Base-by-base conservation (phyloP, 1,140 invertebrate species). In the Coptotermes formosanus region DNA sequence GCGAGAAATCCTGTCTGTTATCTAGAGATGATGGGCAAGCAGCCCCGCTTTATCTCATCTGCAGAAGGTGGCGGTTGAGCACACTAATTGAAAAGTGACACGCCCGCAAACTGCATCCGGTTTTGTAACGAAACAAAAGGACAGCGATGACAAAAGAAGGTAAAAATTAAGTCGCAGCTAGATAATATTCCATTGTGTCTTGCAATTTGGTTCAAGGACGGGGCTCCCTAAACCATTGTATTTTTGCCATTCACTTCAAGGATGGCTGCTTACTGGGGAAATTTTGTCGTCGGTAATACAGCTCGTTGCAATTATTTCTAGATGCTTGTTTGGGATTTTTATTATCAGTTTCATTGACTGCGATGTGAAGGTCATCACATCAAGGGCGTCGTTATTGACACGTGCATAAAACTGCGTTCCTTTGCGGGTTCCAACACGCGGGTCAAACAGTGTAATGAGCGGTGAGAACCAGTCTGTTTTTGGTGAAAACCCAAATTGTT, bases 181-280 rank as follows among this genome's bases (percentile, higher is more conserved):
- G 64, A 75, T 30, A 75, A 75, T 75, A 75, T 75, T 75, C 64
- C 64, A 75, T 75, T 75, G 64, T 75, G 64, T 30, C 25, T 30
- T 75, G 64, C 64, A 30, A 75, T 75, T 75, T 89, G 88, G 88
- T 87, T 89, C 88, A 89, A 89, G 88, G 88, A 89, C 88, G 88
- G 23, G 21, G 52, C 14, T 19, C 52, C 19, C 14, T 55, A 55
- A 16, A 12, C n/a, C 82, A 48, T 48, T 81, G 75, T 85, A 83
- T 82, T 87, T 85, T 87, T 85, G 84, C 87, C 82, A 85, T 85
- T 82, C 32, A 48, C 38, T 55, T 45, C 64, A 84, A 75, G 45
- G 64, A 59, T 48, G 55, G 84, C 9, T 55, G 30, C 55, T 30
- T 85, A 85, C 64, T 55, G 52, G 19, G 52, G 19, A 55, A 0